A percentile compares a stretch with the other conserved stretches of the same genome.
Evolutionary conservation across 2,113 vertebrate genomes (phyloP).

Genomic region (Cryptomyrus ogoouensis): DNA sequence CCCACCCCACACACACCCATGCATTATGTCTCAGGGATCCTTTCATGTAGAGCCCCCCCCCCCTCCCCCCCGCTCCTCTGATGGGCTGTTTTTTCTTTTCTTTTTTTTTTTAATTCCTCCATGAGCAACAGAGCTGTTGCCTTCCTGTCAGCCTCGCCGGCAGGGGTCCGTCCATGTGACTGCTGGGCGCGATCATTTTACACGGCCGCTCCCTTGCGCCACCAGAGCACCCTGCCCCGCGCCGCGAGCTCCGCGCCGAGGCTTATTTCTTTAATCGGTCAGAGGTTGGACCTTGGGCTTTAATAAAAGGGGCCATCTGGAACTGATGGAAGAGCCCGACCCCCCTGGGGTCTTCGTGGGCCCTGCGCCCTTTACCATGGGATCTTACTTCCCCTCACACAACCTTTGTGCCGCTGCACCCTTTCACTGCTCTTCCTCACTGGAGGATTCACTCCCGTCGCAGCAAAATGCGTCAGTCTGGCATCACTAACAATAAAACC

Average conservation of each 20-base stretch:
- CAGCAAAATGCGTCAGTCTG: background rate
- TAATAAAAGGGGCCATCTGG: slow-evolving; percentile 18
- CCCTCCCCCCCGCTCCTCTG: background rate
- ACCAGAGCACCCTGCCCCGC: background rate
- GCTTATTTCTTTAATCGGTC: slow-evolving; percentile 12
- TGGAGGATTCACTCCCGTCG: background rate
- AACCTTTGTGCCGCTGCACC: background rate
- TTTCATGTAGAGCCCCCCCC: background rate
- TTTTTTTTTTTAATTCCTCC: background rate
- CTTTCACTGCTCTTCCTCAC: background rate
- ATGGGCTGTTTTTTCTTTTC: background rate
- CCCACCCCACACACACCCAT: background rate
- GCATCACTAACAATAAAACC: background rate
- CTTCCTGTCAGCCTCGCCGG: background rate
- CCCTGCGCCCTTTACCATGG: background rate
- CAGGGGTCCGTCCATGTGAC: background rate
- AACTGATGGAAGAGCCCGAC: background rate
- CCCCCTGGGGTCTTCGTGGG: background rate
- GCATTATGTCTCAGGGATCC: slow-evolving; percentile 4
- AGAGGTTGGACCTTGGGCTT: background rate
- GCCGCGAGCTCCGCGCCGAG: background rate
- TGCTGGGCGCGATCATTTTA: background rate
- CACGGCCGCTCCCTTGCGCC: background rate
- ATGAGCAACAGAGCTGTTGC: background rate
- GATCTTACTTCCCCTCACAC: slow-evolving; percentile 2